Base-by-base conservation (phyloP, 35 echinoderm and acorn worm species). In the Patiria miniata region DNA sequence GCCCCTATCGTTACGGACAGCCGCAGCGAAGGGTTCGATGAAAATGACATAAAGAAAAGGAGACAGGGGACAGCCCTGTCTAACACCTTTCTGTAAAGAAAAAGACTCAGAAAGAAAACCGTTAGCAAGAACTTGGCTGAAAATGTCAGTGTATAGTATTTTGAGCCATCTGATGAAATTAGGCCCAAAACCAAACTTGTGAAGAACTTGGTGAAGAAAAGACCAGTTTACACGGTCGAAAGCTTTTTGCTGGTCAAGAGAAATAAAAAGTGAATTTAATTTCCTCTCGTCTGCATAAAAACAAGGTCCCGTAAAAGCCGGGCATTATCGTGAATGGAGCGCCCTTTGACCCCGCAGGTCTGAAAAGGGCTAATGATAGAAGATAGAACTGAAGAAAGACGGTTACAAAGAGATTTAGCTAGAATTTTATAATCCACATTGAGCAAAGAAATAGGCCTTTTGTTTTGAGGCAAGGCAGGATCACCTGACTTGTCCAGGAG, bases 31-130 rank as follows among this genome's bases (percentile, higher is more conserved):
- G 8, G 39, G 86, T n/a, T 88, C 86, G 7, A 78, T 51, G 33
- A 52, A 88, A 51, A 88, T 50, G 0, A 88, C 76, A 52, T 88
- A 88, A 16, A 88, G n/a, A 1, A 88, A 22, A n/a, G 73, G 68
- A 16, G 86, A 88, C 4, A 88, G 73, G 22, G 77, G 86, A 36
- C 47, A 88, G 21, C 86, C 86, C 28, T 88, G 86, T 22, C 86
- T 78, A 2, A 88, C 76, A 1, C 77, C 73, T n/a, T n/a, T 12
- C 76, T 42, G 4, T 5, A 50, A 1, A 88, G 7, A 34, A 32
- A 53, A 38, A 83, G 8, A 8, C n/a, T 68, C 60, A 0, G 60
- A 68, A 6, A 23, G 60, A 32, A 21, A 6, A 0, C 88, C 61
- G 9, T 84, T 78, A 32, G 1, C 39, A 40, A 44, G 36, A 84